These are phyloP conservation scores for Hirudo medicinalis DNA, from an alignment of 1,140 invertebrate genomes.

Conservation along the genomic window DNA sequence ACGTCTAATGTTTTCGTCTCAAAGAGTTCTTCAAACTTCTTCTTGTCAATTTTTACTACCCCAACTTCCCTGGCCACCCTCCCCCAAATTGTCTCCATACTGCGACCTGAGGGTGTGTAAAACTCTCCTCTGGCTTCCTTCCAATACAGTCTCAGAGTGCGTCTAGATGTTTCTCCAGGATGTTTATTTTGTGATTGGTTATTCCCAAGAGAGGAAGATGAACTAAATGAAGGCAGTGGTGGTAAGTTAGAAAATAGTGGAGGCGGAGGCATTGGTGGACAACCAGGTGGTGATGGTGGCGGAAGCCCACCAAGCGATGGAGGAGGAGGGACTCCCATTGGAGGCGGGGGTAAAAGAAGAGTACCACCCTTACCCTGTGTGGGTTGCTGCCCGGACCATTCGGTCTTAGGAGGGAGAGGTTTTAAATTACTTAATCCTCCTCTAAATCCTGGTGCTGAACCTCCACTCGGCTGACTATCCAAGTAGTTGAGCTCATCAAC, in stretches of 20 bases:
- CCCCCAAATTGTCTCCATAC: conserved; percentile 79
- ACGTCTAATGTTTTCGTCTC: conserved; percentile 90
- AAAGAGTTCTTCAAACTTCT: conserved; percentile 86
- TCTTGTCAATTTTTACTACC: conserved; percentile 59
- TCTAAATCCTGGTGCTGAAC: not conserved
- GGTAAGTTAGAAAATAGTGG: conserved; percentile 35
- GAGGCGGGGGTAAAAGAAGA: not conserved
- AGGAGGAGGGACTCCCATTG: conserved; percentile 18
- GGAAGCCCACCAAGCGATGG: conserved; percentile 26
- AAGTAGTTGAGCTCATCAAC: conserved; percentile 45
- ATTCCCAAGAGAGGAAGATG: not conserved
- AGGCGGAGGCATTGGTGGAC: conserved; percentile 31
- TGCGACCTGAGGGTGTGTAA: conserved; percentile 50
- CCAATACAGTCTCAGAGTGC: conserved; percentile 98
- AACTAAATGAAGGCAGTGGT: not conserved
- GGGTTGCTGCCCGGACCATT: not conserved
- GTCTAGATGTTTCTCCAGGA: conserved; percentile 52
- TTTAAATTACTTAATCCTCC: not conserved
- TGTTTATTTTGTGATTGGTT: conserved; percentile 22
- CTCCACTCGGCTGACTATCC: conserved; percentile 20
- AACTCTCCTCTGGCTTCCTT: conserved; percentile 52
- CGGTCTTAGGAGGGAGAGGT: not conserved
- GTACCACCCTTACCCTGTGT: not conserved
- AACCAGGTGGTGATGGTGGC: conserved; percentile 42
- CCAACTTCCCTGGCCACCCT: conserved; percentile 58